Conservation (phyloP, 1,140 invertebrate species). For the Leptinotarsa lineolata region DNA sequence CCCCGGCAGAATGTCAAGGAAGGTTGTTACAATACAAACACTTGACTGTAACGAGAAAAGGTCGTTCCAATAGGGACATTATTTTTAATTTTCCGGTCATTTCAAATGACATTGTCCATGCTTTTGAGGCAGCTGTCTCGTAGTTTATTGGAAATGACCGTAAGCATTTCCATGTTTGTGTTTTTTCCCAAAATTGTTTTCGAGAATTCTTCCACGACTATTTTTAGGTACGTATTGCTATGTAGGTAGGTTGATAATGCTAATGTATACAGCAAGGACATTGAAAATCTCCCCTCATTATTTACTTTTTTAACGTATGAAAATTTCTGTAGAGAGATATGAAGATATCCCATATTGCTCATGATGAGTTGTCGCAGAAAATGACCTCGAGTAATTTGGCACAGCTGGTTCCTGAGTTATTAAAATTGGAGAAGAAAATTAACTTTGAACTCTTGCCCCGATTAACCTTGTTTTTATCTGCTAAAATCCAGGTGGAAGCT, state of each 20-base stretch:
- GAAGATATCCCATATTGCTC: no score
- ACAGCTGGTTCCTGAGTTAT: no score
- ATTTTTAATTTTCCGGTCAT: not conserved
- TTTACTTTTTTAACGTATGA: no score
- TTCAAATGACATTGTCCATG: not conserved
- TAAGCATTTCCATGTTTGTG: not conserved
- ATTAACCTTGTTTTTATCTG: no score
- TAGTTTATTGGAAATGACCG: not conserved
- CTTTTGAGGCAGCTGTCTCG: not conserved
- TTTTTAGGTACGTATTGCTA: no score
- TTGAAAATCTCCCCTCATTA: not conserved
- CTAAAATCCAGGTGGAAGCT: no score
- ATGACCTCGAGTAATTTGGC: no score
- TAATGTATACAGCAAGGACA: not conserved
- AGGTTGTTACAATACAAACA: conserved; percentile 2
- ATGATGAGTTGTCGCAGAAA: no score
- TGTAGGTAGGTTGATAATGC: no score
- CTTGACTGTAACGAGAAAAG: not conserved
- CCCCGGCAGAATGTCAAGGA: not conserved
- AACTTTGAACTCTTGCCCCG: no score
- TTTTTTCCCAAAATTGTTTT: not conserved
- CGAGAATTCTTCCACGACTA: not conserved
- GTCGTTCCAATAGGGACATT: not conserved
- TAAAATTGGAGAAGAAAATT: no score
- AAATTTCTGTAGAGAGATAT: no score